Conservation (phyloP, 2,797 vertebrate species). For the Gambelia wislizenii region DNA sequence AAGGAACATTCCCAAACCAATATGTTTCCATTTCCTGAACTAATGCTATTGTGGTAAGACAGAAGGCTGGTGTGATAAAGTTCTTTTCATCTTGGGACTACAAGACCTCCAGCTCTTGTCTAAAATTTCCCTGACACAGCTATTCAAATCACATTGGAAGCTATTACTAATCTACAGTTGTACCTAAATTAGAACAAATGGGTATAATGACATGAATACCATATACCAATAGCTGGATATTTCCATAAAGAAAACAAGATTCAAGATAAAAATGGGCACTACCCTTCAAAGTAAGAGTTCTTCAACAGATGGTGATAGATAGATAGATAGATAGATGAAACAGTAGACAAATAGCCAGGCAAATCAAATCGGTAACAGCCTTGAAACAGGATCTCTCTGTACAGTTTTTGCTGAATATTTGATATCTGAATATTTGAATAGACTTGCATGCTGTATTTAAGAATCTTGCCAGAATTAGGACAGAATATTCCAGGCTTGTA, state of each 20-base stretch:
- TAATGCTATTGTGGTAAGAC: no score
- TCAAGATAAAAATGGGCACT: background rate
- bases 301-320: background rate
- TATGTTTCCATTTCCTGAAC: no score
- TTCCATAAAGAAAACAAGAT: no score
- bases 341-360: no score
- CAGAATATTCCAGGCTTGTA: background rate
- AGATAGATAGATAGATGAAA: no score
- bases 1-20: no score
- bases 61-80: no score
- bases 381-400: background rate
- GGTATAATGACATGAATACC: background rate
- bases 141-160: background rate
- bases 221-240: background rate
- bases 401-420: fast-evolving
- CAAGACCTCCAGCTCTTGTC: background rate
- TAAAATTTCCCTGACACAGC: background rate
- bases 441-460: fast-evolving
- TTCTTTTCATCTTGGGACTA: no score
- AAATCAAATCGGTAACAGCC: background rate
- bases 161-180: background rate
- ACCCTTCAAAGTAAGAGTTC: background rate
- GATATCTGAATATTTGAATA: background rate
- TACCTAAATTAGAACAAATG: background rate
- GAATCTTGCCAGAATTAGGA: background rate